Evolutionary conservation across 2,113 vertebrate species (phyloP), one percentile per base, ranked within the genome.

Genomic region (Laterallus jamaicensis): DNA sequence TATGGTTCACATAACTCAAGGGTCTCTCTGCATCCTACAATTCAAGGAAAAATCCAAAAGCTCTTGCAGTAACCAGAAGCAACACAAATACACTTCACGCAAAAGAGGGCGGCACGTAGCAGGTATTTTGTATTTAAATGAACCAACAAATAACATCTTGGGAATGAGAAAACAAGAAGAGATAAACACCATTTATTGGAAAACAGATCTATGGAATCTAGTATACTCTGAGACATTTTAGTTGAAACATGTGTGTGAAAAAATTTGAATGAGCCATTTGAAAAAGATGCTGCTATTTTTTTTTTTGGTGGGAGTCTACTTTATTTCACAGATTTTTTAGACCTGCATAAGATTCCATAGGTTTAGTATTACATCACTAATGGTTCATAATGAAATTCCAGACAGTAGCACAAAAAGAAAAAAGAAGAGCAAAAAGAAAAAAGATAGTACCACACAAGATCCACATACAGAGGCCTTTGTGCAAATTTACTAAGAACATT

Each of bases 311-410:
- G 68, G 56, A 97, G 35, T 79, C 88, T 82, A 88, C 64, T 92
- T 96, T 95, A 91, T 96, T 96, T 73, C 90, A 93, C 49, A 81
- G 86, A 87, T 93, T 96, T 97, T 97, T 97, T 97, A 97, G 94
- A 92, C 22, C 24, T 94, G 80, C 96, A 98, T 97, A 93, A 95
- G 88, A 97, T 97, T 97, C 97, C 88, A 81, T 82, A 96, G 93
- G 90, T 94, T 96, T 97, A 96, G 54, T 91, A 82, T 97, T 96
- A 96, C 94, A 96, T 97, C 92, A 95, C 92, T 97, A 97, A 97
- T 91, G 69, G 95, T 70, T 97, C 91, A 95, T 96, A 97, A 98
- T 97, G 95, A 97, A 97, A 98, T 78, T 96, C 97, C 91, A 96
- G 85, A 92, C 95, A 96, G 92, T 50, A 91, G 86, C n/a, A 39